Conservation (phyloP, 2,888 invertebrate genomes). For the Caenorhabditis sp. region DNA sequence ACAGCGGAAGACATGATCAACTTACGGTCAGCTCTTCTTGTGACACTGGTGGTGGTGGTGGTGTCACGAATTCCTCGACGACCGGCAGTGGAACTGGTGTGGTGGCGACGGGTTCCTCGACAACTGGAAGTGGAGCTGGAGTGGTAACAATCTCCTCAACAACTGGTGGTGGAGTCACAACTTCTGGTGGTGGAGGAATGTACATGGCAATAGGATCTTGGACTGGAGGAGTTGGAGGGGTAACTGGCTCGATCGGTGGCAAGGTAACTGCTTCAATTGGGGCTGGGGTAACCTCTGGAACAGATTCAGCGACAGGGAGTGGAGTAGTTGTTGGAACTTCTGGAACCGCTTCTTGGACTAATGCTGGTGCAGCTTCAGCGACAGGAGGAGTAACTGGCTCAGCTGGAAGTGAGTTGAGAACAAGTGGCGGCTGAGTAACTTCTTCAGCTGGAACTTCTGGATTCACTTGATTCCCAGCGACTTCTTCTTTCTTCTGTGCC, state of each 20-base stretch:
- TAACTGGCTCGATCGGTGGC: constrained; percentile 8
- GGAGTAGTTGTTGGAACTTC: constrained; percentile 22
- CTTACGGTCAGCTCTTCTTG: constrained; percentile 24
- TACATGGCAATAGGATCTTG: constrained; percentile 30
- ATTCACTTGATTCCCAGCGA: background rate
- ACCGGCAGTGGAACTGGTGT: constrained; percentile 16
- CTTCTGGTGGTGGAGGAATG: constrained; percentile 13
- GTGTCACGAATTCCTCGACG: constrained; percentile 6
- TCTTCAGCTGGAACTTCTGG: constrained; percentile 7
- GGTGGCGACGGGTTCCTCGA: constrained; percentile 4
- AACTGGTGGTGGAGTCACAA: constrained; percentile 11
- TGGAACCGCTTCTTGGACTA: background rate
- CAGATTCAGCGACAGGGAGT: background rate
- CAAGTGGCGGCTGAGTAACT: constrained; percentile 24
- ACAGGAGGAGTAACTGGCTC: constrained; percentile 9
- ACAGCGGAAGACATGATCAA: background rate
- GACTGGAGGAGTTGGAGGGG: constrained; percentile 34
- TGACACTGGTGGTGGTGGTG: constrained; percentile 9
- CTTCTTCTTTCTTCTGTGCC: background rate
- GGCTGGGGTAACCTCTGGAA: constrained; percentile 6
- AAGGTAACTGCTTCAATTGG: constrained; percentile 16
- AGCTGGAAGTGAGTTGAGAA: background rate
- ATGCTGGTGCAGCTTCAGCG: background rate
- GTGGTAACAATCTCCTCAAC: constrained; percentile 14
- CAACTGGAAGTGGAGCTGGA: constrained; percentile 14